Evolutionary conservation across 2,113 vertebrate genomes (phyloP).

Genomic region (Saccopteryx bilineata): DNA sequence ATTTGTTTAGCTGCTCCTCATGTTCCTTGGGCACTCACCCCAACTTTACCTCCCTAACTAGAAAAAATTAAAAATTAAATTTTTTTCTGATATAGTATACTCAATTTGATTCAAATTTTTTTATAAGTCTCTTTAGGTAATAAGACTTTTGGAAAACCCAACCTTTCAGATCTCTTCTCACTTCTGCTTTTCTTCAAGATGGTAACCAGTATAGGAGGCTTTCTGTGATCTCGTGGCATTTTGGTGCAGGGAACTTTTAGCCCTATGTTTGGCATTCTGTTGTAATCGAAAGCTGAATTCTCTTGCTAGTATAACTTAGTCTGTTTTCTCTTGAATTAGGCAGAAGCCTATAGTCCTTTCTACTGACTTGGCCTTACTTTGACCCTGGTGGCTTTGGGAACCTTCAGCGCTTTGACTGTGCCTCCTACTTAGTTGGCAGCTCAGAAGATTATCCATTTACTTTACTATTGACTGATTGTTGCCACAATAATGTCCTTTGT

Average conservation of each 20-base stretch:
- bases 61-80: neutral
- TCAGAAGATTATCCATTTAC: neutral
- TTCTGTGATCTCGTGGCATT: neutral
- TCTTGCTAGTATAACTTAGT: neutral
- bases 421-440: neutral
- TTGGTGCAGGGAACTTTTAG: neutral
- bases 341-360: neutral
- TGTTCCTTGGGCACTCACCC: neutral
- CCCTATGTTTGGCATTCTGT: neutral
- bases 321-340: neutral
- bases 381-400: neutral
- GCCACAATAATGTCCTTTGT: neutral
- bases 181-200: neutral
- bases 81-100: neutral
- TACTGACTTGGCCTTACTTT: neutral
- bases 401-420: neutral
- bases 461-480: neutral
- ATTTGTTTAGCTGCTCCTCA: neutral
- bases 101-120: neutral
- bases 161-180: neutral
- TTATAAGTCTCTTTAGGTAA: neutral
- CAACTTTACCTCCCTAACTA: neutral
- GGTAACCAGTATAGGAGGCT: neutral
- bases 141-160: neutral
- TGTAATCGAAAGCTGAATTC: neutral